A percentile compares a stretch with the other conserved stretches of the same genome.
phyloP scores from a whole-genome alignment of 37 sponge, comb jelly and placozoan genomes.

The Amphimedon queenslandica region DNA sequence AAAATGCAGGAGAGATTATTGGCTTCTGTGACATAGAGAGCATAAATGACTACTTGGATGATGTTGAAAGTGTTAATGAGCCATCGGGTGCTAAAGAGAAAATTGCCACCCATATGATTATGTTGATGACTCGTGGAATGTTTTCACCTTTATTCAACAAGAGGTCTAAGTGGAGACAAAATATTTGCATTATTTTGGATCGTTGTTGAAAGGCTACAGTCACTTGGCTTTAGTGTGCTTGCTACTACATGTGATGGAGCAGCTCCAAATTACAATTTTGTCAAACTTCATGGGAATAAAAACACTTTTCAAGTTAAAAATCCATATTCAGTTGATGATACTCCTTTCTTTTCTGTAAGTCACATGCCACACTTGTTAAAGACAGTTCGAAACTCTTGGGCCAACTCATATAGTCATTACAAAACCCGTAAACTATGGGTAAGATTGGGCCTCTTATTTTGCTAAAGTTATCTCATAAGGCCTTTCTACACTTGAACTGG shows the following conservation, averaged over 20 bases:
- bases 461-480: too few relatives aligned
- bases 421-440: too few relatives aligned
- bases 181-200: slow-evolving; percentile 42
- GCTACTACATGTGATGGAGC: slow-evolving; percentile 39
- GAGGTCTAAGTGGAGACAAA: slow-evolving; percentile 7
- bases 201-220: slow-evolving; percentile 15
- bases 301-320: too few relatives aligned
- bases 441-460: too few relatives aligned
- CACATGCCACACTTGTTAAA: too few relatives aligned
- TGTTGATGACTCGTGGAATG: slow-evolving; percentile 27
- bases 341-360: too few relatives aligned
- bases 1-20: slow-evolving; percentile 26
- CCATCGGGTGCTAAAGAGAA: not conserved
- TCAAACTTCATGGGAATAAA: slow-evolving; percentile 6
- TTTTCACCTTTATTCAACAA: slow-evolving; percentile 12
- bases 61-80: slow-evolving; percentile 12
- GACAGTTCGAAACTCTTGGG: too few relatives aligned
- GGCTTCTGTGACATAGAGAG: slow-evolving; percentile 28
- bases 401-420: too few relatives aligned
- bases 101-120: slow-evolving; percentile 30
- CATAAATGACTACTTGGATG: slow-evolving; percentile 15
- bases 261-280: slow-evolving; percentile 13
- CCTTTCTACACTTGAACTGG: too few relatives aligned
- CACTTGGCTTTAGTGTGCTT: slow-evolving; percentile 27
- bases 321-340: too few relatives aligned